These are phyloP conservation scores for Creontiades dilutus DNA, from an alignment of 2,888 invertebrate genomes.

Conservation along the genomic window DNA sequence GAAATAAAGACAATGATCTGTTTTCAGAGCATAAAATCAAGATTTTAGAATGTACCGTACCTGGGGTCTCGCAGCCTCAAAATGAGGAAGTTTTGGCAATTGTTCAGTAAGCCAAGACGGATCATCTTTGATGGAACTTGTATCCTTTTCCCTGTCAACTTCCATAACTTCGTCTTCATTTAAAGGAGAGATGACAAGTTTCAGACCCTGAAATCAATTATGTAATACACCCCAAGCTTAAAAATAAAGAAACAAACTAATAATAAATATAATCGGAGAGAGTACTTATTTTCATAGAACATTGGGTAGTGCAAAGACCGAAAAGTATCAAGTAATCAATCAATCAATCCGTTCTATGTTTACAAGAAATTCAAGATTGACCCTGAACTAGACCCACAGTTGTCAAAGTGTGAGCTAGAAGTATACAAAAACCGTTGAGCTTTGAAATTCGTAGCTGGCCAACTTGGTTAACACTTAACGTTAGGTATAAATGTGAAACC, in stretches of 20 bases:
- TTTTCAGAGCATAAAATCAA: background rate
- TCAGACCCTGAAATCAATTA: conserved; percentile 82
- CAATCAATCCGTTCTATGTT: no score
- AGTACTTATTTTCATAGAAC: background rate
- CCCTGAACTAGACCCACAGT: no score
- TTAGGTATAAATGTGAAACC: no score
- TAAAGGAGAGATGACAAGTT: conserved; percentile 83
- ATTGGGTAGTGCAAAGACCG: background rate
- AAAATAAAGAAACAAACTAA: background rate
- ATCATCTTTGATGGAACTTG: conserved; percentile 77
- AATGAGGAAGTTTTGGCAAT: conserved; percentile 88
- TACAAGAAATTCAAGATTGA: no score
- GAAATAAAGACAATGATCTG: background rate
- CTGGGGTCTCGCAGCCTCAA: conserved; percentile 85
- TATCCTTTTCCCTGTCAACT: conserved; percentile 77
- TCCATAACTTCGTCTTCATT: conserved; percentile 79
- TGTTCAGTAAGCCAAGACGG: conserved; percentile 82
- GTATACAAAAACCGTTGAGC: no score
- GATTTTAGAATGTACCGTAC: conserved; percentile 77
- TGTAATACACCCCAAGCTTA: background rate
- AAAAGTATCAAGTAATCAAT: no score
- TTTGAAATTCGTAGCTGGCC: no score
- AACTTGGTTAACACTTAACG: no score
- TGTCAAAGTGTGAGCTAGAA: no score
- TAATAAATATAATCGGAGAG: background rate